A percentile compares a stretch with the other conserved stretches of the same genome.
phyloP scores from a whole-genome alignment of 1,140 invertebrate species.

The Dendroctonus valens region DNA sequence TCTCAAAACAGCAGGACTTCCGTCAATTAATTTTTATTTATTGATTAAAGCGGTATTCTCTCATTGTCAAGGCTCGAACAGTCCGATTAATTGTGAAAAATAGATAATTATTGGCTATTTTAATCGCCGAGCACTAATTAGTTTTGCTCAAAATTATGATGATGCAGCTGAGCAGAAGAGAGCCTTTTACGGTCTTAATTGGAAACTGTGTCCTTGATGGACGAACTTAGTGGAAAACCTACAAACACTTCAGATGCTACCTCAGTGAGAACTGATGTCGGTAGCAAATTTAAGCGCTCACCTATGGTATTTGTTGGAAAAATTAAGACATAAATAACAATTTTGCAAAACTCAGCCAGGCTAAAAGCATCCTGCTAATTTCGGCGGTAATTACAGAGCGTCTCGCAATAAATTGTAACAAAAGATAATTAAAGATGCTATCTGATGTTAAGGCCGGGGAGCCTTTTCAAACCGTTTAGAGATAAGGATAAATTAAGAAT shows the following conservation, averaged over 20 bases:
- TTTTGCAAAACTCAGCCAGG: slow-evolving; percentile 14
- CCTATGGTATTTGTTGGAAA: slow-evolving; percentile 7
- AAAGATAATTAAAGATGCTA: slow-evolving; percentile 34
- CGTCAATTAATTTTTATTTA: slow-evolving; percentile 35
- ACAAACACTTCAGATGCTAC: too few relatives aligned
- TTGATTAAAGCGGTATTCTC: slow-evolving; percentile 26
- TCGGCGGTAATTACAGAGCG: slow-evolving; percentile 28
- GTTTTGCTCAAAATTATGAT: too few relatives aligned
- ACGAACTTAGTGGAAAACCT: too few relatives aligned
- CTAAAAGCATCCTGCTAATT: slow-evolving; percentile 21
- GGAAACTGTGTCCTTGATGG: too few relatives aligned
- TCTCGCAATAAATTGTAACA: slow-evolving; percentile 31
- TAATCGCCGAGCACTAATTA: too few relatives aligned
- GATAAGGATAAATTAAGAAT: slow-evolving; percentile 27
- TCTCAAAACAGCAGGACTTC: slow-evolving; percentile 28
- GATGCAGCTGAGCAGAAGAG: too few relatives aligned
- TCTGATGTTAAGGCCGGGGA: slow-evolving; percentile 17
- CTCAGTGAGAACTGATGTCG: not conserved
- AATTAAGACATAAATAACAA: slow-evolving; percentile 32
- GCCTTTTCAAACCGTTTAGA: slow-evolving; percentile 17
- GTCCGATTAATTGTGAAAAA: slow-evolving; percentile 4
- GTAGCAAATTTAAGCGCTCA: slow-evolving; percentile 2
- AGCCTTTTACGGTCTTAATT: too few relatives aligned
- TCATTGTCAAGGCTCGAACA: slow-evolving; percentile 16
- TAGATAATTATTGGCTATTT: slow-evolving; percentile 3